phyloP scores from a whole-genome alignment of 2,888 invertebrate genomes.

The Chironomus tentans region DNA sequence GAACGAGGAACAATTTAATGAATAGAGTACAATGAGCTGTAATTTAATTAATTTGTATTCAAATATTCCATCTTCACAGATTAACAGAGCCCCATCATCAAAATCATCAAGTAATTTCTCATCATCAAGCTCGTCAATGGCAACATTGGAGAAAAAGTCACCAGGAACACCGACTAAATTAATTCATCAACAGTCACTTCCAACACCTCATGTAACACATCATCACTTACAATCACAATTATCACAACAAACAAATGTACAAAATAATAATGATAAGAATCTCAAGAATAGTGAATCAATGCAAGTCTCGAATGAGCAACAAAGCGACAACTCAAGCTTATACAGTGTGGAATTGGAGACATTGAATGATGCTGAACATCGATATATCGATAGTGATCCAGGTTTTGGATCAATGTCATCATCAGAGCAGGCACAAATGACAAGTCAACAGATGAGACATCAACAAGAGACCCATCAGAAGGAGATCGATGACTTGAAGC shows the following conservation, averaged over 20 bases:
- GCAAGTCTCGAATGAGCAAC: conserved; percentile 16
- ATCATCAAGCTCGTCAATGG: conserved; percentile 23
- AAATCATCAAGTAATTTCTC: conserved; percentile 23
- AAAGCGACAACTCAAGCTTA: conserved; percentile 80
- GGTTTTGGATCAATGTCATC: conserved; percentile 93
- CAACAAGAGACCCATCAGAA: conserved; percentile 13
- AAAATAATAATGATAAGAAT: conserved; percentile 1
- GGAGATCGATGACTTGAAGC: conserved; percentile 64
- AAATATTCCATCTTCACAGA: not conserved
- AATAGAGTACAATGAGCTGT: too few relatives aligned
- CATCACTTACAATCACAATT: not conserved
- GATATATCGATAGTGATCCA: conserved; percentile 91
- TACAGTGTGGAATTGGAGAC: conserved; percentile 84
- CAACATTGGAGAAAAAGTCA: conserved; percentile 13
- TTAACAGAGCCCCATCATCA: conserved; percentile 17
- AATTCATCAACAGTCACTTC: conserved; percentile 1
- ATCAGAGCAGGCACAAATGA: conserved; percentile 50
- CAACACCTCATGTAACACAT: not conserved
- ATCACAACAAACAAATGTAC: not conserved
- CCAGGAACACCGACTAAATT: not conserved
- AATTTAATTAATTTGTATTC: too few relatives aligned
- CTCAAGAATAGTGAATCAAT: conserved; percentile 4
- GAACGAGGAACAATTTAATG: too few relatives aligned
- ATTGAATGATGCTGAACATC: conserved; percentile 45
- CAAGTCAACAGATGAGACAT: not conserved